A percentile compares a stretch with the other conserved stretches of the same genome.
Conservation (phyloP, 2,113 vertebrate species). For the Cettia cetti region DNA sequence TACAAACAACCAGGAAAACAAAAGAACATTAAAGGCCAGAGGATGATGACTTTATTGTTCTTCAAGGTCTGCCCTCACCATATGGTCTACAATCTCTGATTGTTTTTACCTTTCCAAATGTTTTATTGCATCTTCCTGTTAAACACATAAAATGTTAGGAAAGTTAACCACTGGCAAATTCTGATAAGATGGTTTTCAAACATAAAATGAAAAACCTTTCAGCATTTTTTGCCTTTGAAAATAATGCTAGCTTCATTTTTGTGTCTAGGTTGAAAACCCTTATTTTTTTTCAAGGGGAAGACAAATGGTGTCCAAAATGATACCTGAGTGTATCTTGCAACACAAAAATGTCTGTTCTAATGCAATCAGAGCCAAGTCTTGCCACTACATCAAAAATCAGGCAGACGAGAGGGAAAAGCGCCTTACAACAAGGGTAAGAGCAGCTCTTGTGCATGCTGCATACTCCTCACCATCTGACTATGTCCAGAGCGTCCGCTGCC, state of each 20-base stretch:
- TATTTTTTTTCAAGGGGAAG: background rate
- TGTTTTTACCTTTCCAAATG: slow-evolving; percentile 26
- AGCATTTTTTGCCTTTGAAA: background rate
- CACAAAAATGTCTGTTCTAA: background rate
- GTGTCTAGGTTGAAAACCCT: background rate
- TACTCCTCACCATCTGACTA: background rate
- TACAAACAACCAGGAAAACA: slow-evolving; percentile 36
- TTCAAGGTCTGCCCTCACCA: slow-evolving; percentile 37
- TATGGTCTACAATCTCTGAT: slow-evolving; percentile 28
- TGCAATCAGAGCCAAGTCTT: background rate
- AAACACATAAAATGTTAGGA: slow-evolving; percentile 4
- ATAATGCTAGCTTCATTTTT: background rate
- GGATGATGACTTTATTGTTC: slow-evolving; percentile 36
- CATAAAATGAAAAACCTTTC: background rate
- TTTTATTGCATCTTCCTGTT: slow-evolving; percentile 1
- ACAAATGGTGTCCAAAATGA: background rate
- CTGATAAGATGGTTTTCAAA: slow-evolving; percentile 6
- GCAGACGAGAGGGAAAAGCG: background rate
- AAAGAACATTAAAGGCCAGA: slow-evolving; percentile 35
- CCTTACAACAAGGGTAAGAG: background rate
- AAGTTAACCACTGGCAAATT: slow-evolving; percentile 27
- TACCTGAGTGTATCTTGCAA: background rate
- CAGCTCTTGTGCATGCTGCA: background rate
- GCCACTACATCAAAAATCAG: background rate
- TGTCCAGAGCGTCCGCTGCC: fast-evolving